These are phyloP conservation scores for Cichlasoma orientale DNA, from an alignment of 2,797 vertebrate species.

Conservation along the genomic window DNA sequence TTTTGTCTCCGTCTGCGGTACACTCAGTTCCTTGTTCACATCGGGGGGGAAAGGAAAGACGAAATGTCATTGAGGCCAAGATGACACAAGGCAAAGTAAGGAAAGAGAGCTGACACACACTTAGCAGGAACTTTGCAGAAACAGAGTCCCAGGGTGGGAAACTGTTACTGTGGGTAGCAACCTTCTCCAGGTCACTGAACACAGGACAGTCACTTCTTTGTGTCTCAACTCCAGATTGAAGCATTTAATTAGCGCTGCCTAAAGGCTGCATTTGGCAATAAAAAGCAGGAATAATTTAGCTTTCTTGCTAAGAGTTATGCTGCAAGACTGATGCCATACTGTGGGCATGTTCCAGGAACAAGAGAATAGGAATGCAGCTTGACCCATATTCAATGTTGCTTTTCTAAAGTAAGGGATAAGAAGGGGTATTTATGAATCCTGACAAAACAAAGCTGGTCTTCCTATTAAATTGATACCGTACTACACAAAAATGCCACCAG, in stretches of 20 bases:
- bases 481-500: background rate
- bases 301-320: background rate
- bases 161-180: background rate
- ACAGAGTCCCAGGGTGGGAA: background rate
- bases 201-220: background rate
- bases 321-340: background rate
- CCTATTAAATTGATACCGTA: rapidly evolving
- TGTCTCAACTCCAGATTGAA: background rate
- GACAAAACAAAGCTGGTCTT: background rate
- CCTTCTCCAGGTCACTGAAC: background rate
- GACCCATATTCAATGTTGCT: background rate
- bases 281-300: background rate
- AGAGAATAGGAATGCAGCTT: background rate
- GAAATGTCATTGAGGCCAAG: constrained; percentile 3
- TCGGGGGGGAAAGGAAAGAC: background rate
- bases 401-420: too few relatives aligned
- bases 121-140: background rate
- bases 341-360: background rate
- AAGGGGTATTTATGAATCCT: background rate
- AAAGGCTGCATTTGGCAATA: background rate
- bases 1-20: background rate
- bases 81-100: background rate
- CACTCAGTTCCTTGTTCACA: background rate
- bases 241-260: background rate
- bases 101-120: background rate